Base-by-base conservation (phyloP, 1,140 invertebrate genomes). In the Zaprionus kolodkinae region DNA sequence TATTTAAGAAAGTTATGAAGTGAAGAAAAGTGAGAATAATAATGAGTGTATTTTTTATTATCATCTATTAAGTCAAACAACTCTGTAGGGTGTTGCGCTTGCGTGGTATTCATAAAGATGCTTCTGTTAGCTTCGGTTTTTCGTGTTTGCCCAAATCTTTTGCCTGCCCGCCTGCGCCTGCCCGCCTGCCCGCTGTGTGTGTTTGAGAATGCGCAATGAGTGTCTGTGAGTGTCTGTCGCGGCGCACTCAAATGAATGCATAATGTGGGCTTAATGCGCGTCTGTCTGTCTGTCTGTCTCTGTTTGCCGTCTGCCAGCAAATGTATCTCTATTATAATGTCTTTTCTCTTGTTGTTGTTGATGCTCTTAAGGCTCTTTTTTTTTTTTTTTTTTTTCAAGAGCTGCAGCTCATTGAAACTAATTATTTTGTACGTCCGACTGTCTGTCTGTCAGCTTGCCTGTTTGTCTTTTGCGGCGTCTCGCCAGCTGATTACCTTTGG, bases 401-500 rank as follows among this genome's bases (percentile, higher is more conserved):
- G 75, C 66, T 66, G 78, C 79, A 50, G 61, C 57, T 74, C 70
- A 75, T 80, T 88, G 74, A 71, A 89, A 81, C 80, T 85, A 88
- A 89, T 89, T 88, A 81, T 85, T 78, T 78, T 63, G 72, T 83
- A 17, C 12, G 25, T 52, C 59, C 17, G 30, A 15, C 35, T 30
- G 68, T 35, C 48, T 17, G 27, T 25, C 52, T 10, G 35, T 71
- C 57, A 56, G 50, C 17, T 30, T 30, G 64, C 36, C 60, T 76
- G 45, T 25, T 21, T 55, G 57, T 43, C 45, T 38, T 13, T 13
- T 52, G 35, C 40, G 72, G 52, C 78, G 75, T 76, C 70, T 35
- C 45, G 68, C 38, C 83, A 78, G 85, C 81, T 89, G 81, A 88
- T 85, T 89, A 81, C 85, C 80, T 81, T 68, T 67, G 69, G 80